phyloP scores from a whole-genome alignment of 64 coral and sea anemone species.

The Montipora foliosa region DNA sequence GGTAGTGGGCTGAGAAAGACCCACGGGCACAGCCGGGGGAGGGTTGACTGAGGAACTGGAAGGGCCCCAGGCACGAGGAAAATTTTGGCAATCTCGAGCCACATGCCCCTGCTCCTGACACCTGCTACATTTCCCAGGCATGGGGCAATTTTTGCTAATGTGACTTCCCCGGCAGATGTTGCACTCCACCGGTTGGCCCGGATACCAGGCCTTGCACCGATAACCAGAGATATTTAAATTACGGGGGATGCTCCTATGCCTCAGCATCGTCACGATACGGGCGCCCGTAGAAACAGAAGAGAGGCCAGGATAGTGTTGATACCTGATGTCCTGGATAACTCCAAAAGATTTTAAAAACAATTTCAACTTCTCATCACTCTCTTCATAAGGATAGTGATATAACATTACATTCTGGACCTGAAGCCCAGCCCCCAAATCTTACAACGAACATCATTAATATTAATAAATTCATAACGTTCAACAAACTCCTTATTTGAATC shows the following conservation, averaged over 20 bases:
- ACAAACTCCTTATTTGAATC: background rate
- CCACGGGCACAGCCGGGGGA: too few relatives aligned
- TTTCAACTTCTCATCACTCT: background rate
- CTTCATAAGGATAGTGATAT: background rate
- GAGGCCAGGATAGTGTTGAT: background rate
- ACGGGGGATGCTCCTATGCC: rapidly evolving
- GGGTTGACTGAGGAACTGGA: too few relatives aligned
- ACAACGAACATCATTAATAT: background rate
- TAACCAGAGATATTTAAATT: background rate
- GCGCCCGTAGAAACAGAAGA: background rate
- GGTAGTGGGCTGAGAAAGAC: too few relatives aligned
- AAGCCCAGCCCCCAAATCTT: background rate
- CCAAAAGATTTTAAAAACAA: background rate
- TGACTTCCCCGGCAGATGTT: background rate
- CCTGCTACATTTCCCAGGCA: background rate
- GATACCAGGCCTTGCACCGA: background rate
- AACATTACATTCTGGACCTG: background rate
- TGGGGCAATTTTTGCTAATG: background rate
- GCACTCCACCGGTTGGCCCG: background rate
- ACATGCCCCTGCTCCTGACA: too few relatives aligned
- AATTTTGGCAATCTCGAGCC: too few relatives aligned
- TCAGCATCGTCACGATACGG: background rate
- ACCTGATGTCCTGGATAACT: background rate
- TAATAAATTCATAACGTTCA: background rate
- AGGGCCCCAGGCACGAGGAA: too few relatives aligned